phyloP scores from a whole-genome alignment of 2,888 invertebrate species.

The Pandemis cinnamomeana region DNA sequence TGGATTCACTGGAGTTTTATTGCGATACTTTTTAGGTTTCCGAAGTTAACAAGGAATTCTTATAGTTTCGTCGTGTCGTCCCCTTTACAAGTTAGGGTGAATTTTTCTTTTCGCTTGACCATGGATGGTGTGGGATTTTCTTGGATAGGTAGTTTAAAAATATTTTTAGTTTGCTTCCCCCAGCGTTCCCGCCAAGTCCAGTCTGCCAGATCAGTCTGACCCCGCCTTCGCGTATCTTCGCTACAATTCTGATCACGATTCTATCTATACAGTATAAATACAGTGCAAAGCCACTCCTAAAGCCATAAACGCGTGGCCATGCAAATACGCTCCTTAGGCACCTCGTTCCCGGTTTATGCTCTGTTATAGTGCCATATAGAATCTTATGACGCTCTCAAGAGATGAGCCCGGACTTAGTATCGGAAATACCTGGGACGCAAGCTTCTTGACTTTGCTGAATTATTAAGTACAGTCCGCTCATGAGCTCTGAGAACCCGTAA shows the following conservation, averaged over 20 bases:
- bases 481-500: background rate
- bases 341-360: constrained; percentile 7
- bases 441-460: background rate
- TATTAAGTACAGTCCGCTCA: background rate
- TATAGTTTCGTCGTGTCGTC: too few species aligned
- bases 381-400: background rate
- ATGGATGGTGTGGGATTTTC: too few species aligned
- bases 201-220: too few species aligned
- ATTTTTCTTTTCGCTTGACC: too few species aligned
- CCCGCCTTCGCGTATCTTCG: too few species aligned
- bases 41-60: background rate
- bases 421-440: background rate
- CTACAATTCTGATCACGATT: too few species aligned
- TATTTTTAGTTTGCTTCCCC: too few species aligned
- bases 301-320: constrained; percentile 3
- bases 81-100: too few species aligned
- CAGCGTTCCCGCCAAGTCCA: too few species aligned
- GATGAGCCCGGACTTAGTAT: constrained; percentile 2
- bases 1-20: background rate
- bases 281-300: constrained; percentile 2
- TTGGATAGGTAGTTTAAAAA: too few species aligned
- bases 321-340: constrained; percentile 13
- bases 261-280: background rate
- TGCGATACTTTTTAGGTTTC: background rate
- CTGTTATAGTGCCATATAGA: constrained; percentile 14